Evolutionary conservation across 2,888 invertebrate genomes (phyloP), one percentile per base, ranked within the genome.

Genomic region (Malacosoma neustria): DNA sequence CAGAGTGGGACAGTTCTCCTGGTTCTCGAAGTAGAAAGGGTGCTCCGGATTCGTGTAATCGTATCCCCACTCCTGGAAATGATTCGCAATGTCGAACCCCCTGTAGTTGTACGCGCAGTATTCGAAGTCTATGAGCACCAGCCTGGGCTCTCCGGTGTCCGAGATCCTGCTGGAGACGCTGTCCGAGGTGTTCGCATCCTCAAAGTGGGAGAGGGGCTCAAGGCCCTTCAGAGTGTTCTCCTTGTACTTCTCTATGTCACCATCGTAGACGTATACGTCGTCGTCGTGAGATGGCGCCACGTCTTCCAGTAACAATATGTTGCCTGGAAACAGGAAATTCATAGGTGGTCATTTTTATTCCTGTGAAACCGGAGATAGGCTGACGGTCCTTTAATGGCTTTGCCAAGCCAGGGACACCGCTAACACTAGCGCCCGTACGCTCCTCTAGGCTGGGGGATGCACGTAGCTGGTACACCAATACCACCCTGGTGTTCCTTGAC

Each of bases 81-180:
- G 98, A 74, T 98, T 98, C 2, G 97, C 97, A 35, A 98, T 84
- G 72, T 98, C 98, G 72, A 97, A 98, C 0, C 93, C 96, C 35
- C 97, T 87, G 66, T 81, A 61, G 67, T 98, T 97, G 76, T 98
- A 98, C 0, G 97, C 94, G 72, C 97, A 97, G 66, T 97, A 98
- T 75, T 98, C 97, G 67, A 95, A 98, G 70, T 98, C 98, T 59
- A 95, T 96, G 14, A 96, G 87, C 11, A 93, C 92, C 22, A 96
- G 73, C 46, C 89, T 89, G 0, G 90, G 90, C 36, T 89, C 87
- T 0, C 84, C 84, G 1, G 57, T 66, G 37, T 85, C 84, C 0
- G 84, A 82, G 0, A 75, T 61, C 1, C 67, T 65, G 31, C 72
- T 72, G 9, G 48, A 43, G 2, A 72, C 39, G 9, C 49, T 80